Conservation (phyloP, 2,797 vertebrate species). For the Lerista edwardsae region DNA sequence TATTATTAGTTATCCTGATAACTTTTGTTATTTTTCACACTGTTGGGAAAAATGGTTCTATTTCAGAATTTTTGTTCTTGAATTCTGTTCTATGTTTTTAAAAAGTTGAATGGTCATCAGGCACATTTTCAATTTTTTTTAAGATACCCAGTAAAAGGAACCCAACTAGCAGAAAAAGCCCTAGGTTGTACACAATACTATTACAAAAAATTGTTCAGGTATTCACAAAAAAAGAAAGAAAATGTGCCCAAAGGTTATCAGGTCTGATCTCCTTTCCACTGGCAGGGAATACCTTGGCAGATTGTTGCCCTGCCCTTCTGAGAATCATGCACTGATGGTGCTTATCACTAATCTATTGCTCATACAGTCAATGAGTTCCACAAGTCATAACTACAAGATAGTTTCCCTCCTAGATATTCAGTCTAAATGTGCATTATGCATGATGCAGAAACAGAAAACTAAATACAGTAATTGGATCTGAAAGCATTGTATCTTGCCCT, state of each 20-base stretch:
- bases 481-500: background rate
- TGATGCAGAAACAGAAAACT: background rate
- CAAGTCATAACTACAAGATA: background rate
- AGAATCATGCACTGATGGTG: background rate
- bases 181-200: rapidly evolving
- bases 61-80: background rate
- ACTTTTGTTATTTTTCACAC: background rate
- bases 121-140: rapidly evolving
- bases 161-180: rapidly evolving
- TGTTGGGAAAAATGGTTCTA: background rate
- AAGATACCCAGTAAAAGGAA: rapidly evolving
- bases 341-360: background rate
- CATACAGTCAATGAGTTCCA: background rate
- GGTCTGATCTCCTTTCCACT: background rate
- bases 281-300: background rate
- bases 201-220: background rate
- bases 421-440: background rate
- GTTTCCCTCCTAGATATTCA: background rate
- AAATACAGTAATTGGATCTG: background rate
- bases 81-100: background rate
- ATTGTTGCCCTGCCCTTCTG: background rate
- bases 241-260: background rate
- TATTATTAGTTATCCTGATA: too few species aligned
- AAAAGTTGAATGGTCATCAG: too few species aligned
- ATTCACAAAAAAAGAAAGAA: rapidly evolving